phyloP scores from a whole-genome alignment of 92 coral and sea anemone genomes.

The Muricea muricata region DNA sequence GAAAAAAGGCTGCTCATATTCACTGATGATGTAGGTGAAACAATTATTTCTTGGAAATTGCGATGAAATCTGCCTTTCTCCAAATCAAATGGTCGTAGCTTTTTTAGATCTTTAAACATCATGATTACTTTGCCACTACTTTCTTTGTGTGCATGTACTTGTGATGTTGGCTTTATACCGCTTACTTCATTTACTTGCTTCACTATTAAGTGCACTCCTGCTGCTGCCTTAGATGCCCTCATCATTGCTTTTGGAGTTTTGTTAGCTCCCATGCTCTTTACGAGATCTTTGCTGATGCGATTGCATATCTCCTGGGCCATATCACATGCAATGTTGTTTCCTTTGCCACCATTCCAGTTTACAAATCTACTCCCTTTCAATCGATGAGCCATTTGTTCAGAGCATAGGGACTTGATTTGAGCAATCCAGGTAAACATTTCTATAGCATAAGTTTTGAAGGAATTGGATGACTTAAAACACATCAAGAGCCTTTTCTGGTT shows the following conservation, averaged over 20 bases:
- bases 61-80: not conserved
- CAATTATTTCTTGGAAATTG: not conserved
- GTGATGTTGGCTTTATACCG: not conserved
- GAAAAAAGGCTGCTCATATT: not conserved
- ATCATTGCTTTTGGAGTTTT: not conserved
- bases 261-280: no score
- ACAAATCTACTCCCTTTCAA: no score
- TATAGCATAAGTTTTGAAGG: not conserved
- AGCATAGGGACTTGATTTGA: not conserved
- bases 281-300: no score
- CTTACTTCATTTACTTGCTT: not conserved
- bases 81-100: not conserved
- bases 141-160: not conserved
- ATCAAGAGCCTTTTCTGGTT: no score
- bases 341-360: no score
- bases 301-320: no score
- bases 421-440: not conserved
- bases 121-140: not conserved
- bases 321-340: no score
- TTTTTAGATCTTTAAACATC: not conserved
- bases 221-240: not conserved
- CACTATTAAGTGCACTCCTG: not conserved
- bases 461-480: no score
- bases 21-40: not conserved
- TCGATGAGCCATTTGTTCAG: not conserved